Base-by-base conservation (phyloP, 2,888 invertebrate species). In the Drosophila meridionalis region DNA sequence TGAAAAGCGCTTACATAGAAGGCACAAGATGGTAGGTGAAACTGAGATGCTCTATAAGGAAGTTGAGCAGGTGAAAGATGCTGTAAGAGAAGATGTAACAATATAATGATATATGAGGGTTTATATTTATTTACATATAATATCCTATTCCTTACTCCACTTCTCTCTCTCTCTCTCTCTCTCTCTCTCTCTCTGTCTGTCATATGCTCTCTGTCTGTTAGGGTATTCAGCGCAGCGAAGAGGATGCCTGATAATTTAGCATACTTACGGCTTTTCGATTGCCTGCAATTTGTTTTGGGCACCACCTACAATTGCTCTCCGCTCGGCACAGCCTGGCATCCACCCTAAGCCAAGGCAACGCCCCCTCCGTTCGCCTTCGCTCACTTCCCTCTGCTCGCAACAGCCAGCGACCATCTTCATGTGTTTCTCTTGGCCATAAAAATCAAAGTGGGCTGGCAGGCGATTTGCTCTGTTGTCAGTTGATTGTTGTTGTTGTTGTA, bases 391-490 rank as follows among this genome's bases (percentile, higher is more conserved):
- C 43, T 32, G 12, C 48, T 14, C 55, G 20, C 38, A 12, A 38
- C 32, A 7, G 32, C 12, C 76, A 62, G 55, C 76, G 58, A 43
- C 48, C 66, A 63, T 71, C 67, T 73, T 78, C 79, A 73, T 73
- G 78, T 73, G 78, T 50, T 69, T 47, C 26, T 26, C 69, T 50
- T 85, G 83, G 71, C 83, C 79, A 88, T 83, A 81, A 88, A 86
- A 86, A 88, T 88, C 89, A 89, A 89, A 89, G 84, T 88, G 86
- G 89, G 89, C 89, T 88, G 88, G 83, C 82, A 68, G 86, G 89
- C 87, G 84, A 83, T 85, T 87, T 83, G 83, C 74, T 72, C 72
- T 73, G 71, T 79, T 83, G 83, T 85, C 83, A 82, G 77, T 64
- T 57, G 60, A 58, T 65, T 55, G 69, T 72, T 81, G 80, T 65